Evolutionary conservation across 1,140 invertebrate genomes (phyloP).

Genomic region (Eriocheir sinensis): DNA sequence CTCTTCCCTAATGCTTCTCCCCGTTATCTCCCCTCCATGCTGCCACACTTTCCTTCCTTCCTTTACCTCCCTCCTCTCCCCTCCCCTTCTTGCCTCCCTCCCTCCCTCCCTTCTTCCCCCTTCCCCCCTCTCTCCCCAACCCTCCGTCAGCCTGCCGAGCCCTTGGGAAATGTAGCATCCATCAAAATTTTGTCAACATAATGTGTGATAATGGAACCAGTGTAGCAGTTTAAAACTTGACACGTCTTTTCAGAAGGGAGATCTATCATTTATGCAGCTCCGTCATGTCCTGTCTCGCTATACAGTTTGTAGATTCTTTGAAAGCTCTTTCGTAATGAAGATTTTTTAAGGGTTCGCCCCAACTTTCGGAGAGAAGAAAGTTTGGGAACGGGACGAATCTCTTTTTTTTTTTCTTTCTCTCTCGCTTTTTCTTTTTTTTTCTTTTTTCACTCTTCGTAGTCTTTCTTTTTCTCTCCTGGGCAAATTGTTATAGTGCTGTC

Average conservation of each 20-base stretch:
- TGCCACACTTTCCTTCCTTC: neutral
- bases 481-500: slow-evolving; percentile 12
- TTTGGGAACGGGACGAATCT: neutral
- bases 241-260: slow-evolving; percentile 69
- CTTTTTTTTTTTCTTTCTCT: neutral
- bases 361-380: slow-evolving; percentile 48
- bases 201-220: slow-evolving; percentile 75
- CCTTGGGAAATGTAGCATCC: slow-evolving; percentile 75
- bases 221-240: slow-evolving; percentile 76
- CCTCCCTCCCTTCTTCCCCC: neutral
- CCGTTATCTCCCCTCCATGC: neutral
- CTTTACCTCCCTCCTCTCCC: neutral
- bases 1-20: neutral
- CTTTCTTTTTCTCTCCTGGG: neutral
- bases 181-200: slow-evolving; percentile 77
- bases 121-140: slow-evolving; percentile 12
- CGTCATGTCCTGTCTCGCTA: slow-evolving; percentile 30
- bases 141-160: slow-evolving; percentile 1
- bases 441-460: neutral
- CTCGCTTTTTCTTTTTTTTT: neutral
- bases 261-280: slow-evolving; percentile 73
- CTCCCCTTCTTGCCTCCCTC: neutral
- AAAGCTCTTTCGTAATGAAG: slow-evolving; percentile 72
- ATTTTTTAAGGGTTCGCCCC: slow-evolving; percentile 55
- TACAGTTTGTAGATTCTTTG: slow-evolving; percentile 68